Base-by-base conservation (phyloP, 2,113 vertebrate genomes). In the Melanotaenia duboulayi region DNA sequence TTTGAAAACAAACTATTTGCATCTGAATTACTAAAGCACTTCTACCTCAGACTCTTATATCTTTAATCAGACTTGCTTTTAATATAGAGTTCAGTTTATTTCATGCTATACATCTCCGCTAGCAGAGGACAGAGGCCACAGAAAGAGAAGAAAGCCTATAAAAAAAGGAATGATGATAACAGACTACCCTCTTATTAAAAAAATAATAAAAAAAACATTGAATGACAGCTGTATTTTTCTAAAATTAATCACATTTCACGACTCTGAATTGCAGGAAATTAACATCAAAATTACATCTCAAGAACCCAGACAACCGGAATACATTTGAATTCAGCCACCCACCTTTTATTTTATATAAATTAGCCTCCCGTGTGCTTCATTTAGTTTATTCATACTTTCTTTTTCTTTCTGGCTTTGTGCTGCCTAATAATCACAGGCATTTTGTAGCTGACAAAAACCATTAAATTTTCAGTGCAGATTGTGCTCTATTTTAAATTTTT, bases 291-390 rank as follows among this genome's bases (percentile, higher is more conserved):
- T 81, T 59, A 60, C 69, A 65, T 84, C 70, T 71, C 11, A 57
- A 57, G 59, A 32, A 83, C 46, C 46, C 37, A 54, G 74, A 81
- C 55, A 71, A 42, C n/a, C 19, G 42, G 49, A 71, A 63, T 59
- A 52, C 56, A 63, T 85, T 64, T 79, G 52, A 79, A 78, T 63
- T 74, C 63, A 65, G 20, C 64, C 32, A 64, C 56, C 58, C 55
- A 65, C 71, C 76, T 82, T 71, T 71, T 55, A 71, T 78, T 83
- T 81, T 77, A 81, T 86, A 90, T 84, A 80, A 88, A 82, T 85
- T 60, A 84, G 59, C 12, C 61, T 37, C 14, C 4, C 64, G 62
- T 64, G 66, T 50, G 51, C 54, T 80, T 48, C 56, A 56, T 55
- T 76, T 85, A 72, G 79, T 81, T 81, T 78, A 83, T 81, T 72